phyloP scores from a whole-genome alignment of 1,140 invertebrate species.

The Anastrepha ludens region DNA sequence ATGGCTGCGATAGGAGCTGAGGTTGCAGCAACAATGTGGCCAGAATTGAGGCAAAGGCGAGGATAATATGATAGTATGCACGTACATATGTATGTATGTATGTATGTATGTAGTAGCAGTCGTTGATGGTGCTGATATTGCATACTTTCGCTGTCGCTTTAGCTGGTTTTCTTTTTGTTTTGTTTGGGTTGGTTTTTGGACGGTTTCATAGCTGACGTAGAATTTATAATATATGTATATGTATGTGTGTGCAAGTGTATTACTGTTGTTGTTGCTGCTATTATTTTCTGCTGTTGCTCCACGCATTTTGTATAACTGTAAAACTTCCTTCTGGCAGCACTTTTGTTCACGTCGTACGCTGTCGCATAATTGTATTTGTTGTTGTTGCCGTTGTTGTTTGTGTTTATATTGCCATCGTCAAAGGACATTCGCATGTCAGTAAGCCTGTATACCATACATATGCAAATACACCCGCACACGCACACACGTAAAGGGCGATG shows the following conservation, averaged over 20 bases:
- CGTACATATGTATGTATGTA: no score
- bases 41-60: neutral
- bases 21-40: constrained; percentile 36
- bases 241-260: no score
- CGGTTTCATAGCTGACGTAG: neutral
- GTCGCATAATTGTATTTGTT: neutral
- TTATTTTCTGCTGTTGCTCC: no score
- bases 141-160: constrained; percentile 29
- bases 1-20: neutral
- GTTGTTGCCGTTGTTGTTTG: neutral
- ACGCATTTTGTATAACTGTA: neutral
- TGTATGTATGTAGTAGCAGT: neutral
- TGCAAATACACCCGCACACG: neutral
- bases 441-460: constrained; percentile 11
- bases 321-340: constrained; percentile 33
- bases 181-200: neutral
- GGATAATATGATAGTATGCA: neutral
- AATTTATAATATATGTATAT: neutral
- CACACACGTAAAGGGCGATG: neutral
- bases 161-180: neutral
- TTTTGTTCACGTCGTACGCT: constrained; percentile 20
- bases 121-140: constrained; percentile 36
- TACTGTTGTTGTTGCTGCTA: no score
- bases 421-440: constrained; percentile 33
- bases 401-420: constrained; percentile 18